These are phyloP conservation scores for Aythya baeri DNA, from an alignment of 2,113 vertebrate genomes.

Conservation along the genomic window DNA sequence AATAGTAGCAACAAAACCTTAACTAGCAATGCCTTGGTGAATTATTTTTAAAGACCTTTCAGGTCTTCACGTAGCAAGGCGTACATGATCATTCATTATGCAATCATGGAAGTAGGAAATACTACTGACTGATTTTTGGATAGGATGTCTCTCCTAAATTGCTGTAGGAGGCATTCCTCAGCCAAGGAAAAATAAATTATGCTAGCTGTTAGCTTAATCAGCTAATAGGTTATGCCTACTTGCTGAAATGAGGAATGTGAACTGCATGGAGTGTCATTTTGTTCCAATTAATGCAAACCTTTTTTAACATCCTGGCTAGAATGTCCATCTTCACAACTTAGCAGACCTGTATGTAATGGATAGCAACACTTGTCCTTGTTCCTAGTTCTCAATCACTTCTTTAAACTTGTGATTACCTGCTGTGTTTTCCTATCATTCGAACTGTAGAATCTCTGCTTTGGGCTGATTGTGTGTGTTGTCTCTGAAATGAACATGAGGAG, in stretches of 20 bases:
- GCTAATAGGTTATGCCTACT: neutral
- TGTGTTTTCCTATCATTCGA: accelerated
- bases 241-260: neutral
- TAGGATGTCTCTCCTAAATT: neutral
- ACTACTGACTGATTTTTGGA: neutral
- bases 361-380: neutral
- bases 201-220: neutral
- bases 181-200: neutral
- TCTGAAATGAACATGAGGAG: neutral
- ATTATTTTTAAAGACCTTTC: neutral
- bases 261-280: neutral
- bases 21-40: too few relatives aligned
- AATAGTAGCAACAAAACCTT: neutral
- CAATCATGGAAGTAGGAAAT: neutral
- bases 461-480: neutral
- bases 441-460: neutral
- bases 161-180: neutral
- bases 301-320: neutral
- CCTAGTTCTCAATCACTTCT: neutral
- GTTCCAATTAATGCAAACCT: neutral
- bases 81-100: neutral
- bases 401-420: neutral
- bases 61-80: neutral
- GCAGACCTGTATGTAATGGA: neutral
- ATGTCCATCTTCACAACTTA: neutral